Evolutionary conservation across 1,140 invertebrate species (phyloP), one percentile per base, ranked within the genome.

Genomic region (Mylabris phalerata): DNA sequence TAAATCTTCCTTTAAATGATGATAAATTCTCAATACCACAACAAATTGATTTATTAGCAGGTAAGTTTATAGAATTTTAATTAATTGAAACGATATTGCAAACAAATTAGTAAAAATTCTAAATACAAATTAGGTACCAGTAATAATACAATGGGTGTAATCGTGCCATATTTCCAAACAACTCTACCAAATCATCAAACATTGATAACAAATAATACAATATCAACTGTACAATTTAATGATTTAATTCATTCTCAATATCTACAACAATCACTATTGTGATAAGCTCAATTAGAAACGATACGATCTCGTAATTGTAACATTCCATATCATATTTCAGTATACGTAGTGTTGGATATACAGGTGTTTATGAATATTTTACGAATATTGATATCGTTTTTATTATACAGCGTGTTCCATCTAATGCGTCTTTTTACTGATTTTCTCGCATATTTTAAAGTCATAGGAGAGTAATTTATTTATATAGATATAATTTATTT

Each of bases 1-100:
- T 71, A 24, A 66, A 68, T 59, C 65, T 68, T 55, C 67, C 69
- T 11, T 40, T 65, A 9, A 59, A 54, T 48, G 67, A 68, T 42
- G 66, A 68, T 55, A 63, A 65, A 50, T 58, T 65, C 40, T 48
- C 61, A 24, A 50, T 68, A 26, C 56, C 60, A 24, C 67, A 62
- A 38, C 65, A 67, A 46, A 56, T 67, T 26, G 67, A 68, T 48
- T 48, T 67, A 42, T 41, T 68, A 39, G 41, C 59, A 13, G 64
- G 66, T 68, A 59, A 52, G 60, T 57, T 9, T 32, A 13, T 56
- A 10, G 1, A 19, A 19, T 19, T 19, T 19, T 19, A 19, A 19
- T 19, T 19, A 19, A 19, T 19, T 19, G 19, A 19, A 19, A 19
- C 19, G 0, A 19, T 19, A 19, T 19, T 19, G 19, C 19, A 19